These are phyloP conservation scores for Cepaea nemoralis DNA, from an alignment of 1,140 invertebrate species.

Conservation along the genomic window DNA sequence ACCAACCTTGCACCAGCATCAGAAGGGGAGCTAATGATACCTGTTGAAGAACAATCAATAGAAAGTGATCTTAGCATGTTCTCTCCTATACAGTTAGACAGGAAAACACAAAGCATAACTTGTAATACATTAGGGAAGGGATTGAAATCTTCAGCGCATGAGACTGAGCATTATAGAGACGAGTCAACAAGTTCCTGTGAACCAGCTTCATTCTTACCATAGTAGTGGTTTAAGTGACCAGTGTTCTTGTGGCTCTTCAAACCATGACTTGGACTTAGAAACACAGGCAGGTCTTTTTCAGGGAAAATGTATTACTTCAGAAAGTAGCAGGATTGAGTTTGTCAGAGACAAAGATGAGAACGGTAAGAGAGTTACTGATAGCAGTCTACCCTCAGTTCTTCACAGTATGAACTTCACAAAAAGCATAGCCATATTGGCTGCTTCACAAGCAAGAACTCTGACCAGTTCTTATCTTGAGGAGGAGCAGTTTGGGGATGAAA, in stretches of 20 bases:
- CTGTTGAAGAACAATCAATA: neutral
- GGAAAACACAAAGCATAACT: neutral
- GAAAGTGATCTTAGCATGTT: neutral
- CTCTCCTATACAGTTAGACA: neutral
- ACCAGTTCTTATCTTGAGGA: neutral
- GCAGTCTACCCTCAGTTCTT: neutral
- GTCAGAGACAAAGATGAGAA: neutral
- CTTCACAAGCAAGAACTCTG: neutral
- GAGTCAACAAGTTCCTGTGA: neutral
- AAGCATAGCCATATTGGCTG: slow-evolving; percentile 7
- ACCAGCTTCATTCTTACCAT: neutral
- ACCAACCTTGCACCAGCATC: too few relatives aligned
- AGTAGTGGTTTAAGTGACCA: neutral
- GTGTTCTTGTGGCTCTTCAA: neutral
- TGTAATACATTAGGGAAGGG: neutral
- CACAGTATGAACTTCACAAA: neutral
- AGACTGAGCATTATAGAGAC: neutral
- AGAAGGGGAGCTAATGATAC: too few relatives aligned
- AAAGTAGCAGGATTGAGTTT: neutral
- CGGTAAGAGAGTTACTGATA: neutral
- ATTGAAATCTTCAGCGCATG: neutral
- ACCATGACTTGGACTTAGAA: too few relatives aligned
- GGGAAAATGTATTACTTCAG: neutral
- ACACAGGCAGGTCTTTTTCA: neutral
- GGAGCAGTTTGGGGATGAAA: slow-evolving; percentile 19